Conservation (phyloP, 2,797 vertebrate genomes). For the Percopsis omiscomaycus region DNA sequence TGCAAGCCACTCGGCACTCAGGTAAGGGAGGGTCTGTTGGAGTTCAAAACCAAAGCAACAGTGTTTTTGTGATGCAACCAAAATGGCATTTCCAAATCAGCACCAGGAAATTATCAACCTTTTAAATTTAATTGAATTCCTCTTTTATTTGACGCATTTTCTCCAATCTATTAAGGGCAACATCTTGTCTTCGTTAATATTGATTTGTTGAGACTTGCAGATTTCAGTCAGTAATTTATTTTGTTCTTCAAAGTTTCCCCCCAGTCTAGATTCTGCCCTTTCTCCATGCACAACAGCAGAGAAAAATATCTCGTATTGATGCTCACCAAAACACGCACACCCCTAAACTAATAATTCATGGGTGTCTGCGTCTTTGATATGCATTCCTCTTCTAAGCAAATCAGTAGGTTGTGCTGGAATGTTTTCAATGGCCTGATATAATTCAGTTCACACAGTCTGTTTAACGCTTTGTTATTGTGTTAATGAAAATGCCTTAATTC, state of each 20-base stretch:
- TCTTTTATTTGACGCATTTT: neutral
- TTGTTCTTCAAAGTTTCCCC: neutral
- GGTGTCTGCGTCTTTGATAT: constrained; percentile 8
- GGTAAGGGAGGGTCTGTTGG: no score
- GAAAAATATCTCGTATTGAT: neutral
- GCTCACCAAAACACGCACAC: neutral
- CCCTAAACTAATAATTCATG: neutral
- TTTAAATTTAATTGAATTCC: neutral
- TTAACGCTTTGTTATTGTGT: constrained; percentile 6
- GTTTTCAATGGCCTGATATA: neutral
- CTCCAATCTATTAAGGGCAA: neutral
- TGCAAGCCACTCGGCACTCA: no score
- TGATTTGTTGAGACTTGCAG: constrained; percentile 13
- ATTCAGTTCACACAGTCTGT: neutral
- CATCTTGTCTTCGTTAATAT: constrained; percentile 5
- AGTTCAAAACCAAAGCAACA: no score
- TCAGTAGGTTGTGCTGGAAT: constrained; percentile 2
- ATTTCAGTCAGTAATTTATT: neutral
- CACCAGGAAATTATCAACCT: no score
- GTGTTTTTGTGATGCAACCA: no score
- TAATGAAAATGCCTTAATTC: constrained; percentile 26
- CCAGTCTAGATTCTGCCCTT: neutral
- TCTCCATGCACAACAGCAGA: constrained; percentile 1
- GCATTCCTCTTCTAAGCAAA: constrained; percentile 1
- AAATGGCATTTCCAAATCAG: no score